Conservation (phyloP, 2,797 vertebrate species). For the Urocyon cinereoargenteus region DNA sequence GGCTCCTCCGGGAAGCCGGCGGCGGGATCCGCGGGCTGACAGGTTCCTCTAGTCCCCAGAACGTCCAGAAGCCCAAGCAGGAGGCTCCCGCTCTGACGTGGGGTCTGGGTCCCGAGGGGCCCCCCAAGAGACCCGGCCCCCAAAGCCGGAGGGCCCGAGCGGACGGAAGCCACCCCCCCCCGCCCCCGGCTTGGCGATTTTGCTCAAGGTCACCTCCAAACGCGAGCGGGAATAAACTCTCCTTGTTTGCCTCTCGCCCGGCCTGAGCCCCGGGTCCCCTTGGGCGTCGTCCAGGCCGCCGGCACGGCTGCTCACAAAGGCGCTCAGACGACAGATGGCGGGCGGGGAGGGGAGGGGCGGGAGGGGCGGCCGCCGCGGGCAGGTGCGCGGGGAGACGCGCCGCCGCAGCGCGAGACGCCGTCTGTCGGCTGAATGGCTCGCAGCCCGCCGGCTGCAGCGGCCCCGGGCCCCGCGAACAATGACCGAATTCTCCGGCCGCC, state of each 20-base stretch:
- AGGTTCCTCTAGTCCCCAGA: background rate
- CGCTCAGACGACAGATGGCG: conserved; percentile 85
- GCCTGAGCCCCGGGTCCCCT: conserved; percentile 64
- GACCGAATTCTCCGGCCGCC: conserved; percentile 51
- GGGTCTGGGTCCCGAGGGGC: background rate
- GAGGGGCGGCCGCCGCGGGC: conserved; percentile 16
- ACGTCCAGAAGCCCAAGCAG: background rate
- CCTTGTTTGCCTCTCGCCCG: conserved; percentile 73
- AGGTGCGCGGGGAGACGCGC: conserved; percentile 83
- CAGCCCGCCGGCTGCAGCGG: conserved; percentile 11
- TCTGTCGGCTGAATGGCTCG: conserved; percentile 40
- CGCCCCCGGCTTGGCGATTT: background rate
- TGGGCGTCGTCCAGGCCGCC: conserved; percentile 78
- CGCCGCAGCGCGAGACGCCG: conserved; percentile 80
- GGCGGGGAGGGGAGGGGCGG: background rate
- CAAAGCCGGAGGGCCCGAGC: background rate
- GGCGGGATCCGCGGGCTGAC: background rate
- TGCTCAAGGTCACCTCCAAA: conserved; percentile 74
- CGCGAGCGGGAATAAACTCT: conserved; percentile 71
- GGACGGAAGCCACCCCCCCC: background rate
- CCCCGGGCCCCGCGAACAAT: conserved; percentile 41
- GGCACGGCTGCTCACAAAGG: conserved; percentile 69
- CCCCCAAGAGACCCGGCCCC: background rate
- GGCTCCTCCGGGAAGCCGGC: background rate
- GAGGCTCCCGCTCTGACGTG: background rate